Evolutionary conservation across 2,113 vertebrate species (phyloP).

Genomic region (Dolichotis patagonum): DNA sequence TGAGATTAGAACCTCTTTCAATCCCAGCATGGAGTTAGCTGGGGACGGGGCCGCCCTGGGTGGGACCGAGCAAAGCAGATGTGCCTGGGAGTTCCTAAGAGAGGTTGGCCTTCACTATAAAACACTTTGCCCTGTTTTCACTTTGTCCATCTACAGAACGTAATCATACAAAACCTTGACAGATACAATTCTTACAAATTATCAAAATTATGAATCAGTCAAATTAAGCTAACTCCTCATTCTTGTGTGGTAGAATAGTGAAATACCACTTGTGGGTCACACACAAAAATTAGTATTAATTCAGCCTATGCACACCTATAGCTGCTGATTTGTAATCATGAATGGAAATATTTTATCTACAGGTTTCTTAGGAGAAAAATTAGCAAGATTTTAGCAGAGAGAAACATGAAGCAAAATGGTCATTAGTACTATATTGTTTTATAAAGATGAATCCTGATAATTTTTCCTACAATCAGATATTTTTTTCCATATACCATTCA

Average conservation of each 20-base stretch:
- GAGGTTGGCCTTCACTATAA: background rate
- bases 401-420: constrained; percentile 40
- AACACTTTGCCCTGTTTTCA: background rate
- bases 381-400: constrained; percentile 14
- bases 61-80: background rate
- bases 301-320: background rate
- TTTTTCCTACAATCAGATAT: background rate
- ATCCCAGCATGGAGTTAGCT: background rate
- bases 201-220: background rate
- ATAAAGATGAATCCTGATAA: background rate
- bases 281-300: constrained; percentile 9
- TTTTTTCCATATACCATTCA: constrained; percentile 17
- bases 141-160: background rate
- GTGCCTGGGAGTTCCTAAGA: background rate
- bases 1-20: constrained; percentile 2
- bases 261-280: background rate
- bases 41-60: background rate
- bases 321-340: constrained; percentile 40
- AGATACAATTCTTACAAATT: background rate
- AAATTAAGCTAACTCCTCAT: background rate
- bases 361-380: constrained; percentile 44
- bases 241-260: background rate
- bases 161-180: background rate
- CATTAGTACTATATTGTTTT: background rate
- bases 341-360: constrained; percentile 29